Base-by-base conservation (phyloP, 2,888 invertebrate genomes). In the Arge pagana region DNA sequence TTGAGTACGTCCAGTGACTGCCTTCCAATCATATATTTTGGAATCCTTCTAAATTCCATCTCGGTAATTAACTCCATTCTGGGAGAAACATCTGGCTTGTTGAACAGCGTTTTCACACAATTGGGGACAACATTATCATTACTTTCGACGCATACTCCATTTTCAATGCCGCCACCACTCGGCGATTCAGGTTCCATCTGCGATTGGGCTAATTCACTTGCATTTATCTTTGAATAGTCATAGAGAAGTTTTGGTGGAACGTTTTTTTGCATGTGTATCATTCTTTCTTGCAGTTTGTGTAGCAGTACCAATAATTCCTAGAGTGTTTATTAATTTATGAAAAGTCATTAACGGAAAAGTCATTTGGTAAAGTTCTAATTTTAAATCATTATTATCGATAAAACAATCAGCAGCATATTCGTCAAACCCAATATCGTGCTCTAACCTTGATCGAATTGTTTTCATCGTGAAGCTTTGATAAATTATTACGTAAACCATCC, bases 21-120 rank as follows among this genome's bases (percentile, higher is more conserved):
- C 51, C 74, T 54, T 4, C 70, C 69, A 15, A 73, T 70, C 40
- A 74, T 71, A 43, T 74, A 74, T 35, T 71, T 72, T 1, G 74
- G 74, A 30, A 74, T 57, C 53, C 57, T 64, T 4, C 18, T 19
- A 33, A 69, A 74, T 54, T 74, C 74, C 10, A 62, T 53, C 2
- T 50, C 13, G 3, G 28, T 58, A 2, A 74, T 41, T 4, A 49
- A 28, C 21, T 52, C 21, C 13, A 74, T 50, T 1, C 11, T 16
- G 10, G 59, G 64, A 13, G 45, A 56, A n/a, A 61, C 56, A 16
- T 68, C 63, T 19, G 58, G 58, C 21, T 70, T 67, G 8, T 59
- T 65, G 26, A 72, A 74, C 16, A 74, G 54, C 10, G 50, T 57
- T 48, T 71, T 73, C 52, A 69, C 70, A 52, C 72, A 74, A 43